phyloP scores from a whole-genome alignment of 2,113 vertebrate species.

The Enhydra lutris region DNA sequence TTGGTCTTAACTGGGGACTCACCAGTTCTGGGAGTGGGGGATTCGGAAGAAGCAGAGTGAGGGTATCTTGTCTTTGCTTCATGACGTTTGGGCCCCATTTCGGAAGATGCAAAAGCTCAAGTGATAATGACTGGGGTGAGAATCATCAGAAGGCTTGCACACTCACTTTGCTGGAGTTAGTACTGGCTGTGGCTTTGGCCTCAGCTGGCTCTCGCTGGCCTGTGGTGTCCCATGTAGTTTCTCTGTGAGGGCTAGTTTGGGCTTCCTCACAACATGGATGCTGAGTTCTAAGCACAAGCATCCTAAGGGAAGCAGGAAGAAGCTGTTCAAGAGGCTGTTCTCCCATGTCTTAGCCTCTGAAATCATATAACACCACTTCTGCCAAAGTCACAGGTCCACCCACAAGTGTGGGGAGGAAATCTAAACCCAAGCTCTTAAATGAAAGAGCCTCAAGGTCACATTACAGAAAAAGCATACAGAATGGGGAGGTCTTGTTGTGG shows the following conservation, averaged over 20 bases:
- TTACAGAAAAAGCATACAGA: background rate
- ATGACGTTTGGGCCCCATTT: background rate
- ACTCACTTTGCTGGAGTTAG: background rate
- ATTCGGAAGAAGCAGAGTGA: background rate
- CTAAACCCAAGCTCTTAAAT: background rate
- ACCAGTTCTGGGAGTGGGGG: background rate
- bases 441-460: background rate
- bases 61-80: background rate
- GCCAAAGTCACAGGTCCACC: background rate
- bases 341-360: background rate
- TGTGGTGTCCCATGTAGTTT: background rate
- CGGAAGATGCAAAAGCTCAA: background rate
- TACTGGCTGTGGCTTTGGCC: background rate
- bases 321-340: background rate
- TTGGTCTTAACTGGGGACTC: background rate
- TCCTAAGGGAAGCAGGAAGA: background rate
- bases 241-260: background rate
- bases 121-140: too few relatives aligned
- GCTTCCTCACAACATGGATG: background rate
- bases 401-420: background rate
- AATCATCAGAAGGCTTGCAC: background rate
- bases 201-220: background rate
- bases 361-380: background rate
- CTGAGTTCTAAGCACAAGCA: background rate
- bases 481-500: background rate